Base-by-base conservation (phyloP, 2,888 invertebrate species). In the Priocnemis perturbator region DNA sequence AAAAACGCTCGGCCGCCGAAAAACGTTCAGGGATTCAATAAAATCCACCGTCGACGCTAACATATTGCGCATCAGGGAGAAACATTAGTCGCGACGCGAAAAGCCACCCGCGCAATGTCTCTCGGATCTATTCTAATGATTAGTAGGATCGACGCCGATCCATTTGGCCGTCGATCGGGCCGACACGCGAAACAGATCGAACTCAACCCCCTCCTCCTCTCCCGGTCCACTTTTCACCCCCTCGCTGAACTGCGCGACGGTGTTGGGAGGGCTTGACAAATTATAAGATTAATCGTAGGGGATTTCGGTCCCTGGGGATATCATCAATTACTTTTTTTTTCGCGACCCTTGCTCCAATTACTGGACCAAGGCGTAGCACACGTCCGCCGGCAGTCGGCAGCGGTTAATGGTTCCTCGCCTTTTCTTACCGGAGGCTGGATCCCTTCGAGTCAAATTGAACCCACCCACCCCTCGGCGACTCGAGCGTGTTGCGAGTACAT, bases 271-370 rank as follows among this genome's bases (percentile, higher is more conserved):
- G 66, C 62, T 71, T 76, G 76, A 76, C 76, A 76, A 76, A 76
- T 76, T 76, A 73, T 76, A 76, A 76, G 76, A 76, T 76, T 76
- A 76, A 76, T 76, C 72, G 76, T 63, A 26, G 52, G 72, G 76
- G 72, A 76, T 76, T 76, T 61, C 60, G 67, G 52, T 58, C 71
- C 62, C 69, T 63, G 50, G 63, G 73, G 76, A 63, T 69, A 64
- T 76, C 76, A 76, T 76, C 76, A 76, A 76, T 76, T 76, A 76
- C 37, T 74, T 74, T 68, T 71, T 73, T 73, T 66, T 37, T 63
- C 45, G 11, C 60, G 21, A n/a, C 47, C 44, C 55, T 45, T 23
- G 60, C 65, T 71, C 74, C 75, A 75, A 75, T 75, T 74, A 75
- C 74, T 69, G 56, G 65, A 50, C 74, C 64, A 58, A 74, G 70